Conservation (phyloP, 2,888 invertebrate species). For the Tinea semifulvella region DNA sequence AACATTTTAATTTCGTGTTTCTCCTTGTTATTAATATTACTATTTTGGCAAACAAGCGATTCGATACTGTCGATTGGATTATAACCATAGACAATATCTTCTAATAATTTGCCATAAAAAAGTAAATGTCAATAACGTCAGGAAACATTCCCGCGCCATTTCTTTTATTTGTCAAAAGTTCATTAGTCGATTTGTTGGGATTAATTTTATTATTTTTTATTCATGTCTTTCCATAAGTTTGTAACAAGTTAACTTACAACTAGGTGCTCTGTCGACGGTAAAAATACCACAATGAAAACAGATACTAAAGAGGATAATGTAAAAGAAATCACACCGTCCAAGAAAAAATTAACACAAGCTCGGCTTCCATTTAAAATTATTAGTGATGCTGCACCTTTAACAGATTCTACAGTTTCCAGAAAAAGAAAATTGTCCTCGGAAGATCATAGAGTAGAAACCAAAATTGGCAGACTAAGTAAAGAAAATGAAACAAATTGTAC, state of each 20-base stretch:
- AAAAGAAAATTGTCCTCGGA: constrained; percentile 54
- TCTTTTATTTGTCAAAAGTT: background rate
- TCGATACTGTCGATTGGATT: no score
- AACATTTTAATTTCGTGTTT: no score
- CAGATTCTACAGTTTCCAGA: constrained; percentile 31
- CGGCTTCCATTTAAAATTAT: constrained; percentile 68
- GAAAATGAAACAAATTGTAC: constrained; percentile 37
- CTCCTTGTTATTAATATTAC: no score
- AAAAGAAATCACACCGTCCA: constrained; percentile 46
- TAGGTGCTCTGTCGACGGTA: no score
- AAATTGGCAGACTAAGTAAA: constrained; percentile 49
- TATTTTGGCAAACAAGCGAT: no score
- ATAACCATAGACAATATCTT: no score
- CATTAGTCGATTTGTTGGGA: background rate
- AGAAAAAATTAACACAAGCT: constrained; percentile 70
- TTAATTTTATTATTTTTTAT: background rate
- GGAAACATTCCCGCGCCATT: background rate
- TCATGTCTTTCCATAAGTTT: background rate
- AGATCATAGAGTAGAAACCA: constrained; percentile 37
- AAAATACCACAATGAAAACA: background rate
- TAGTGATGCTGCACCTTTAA: constrained; percentile 42
- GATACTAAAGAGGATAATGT: background rate
- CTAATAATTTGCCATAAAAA: no score
- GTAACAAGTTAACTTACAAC: no score
- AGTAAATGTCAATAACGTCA: no score